Conservation (phyloP, 2,888 invertebrate genomes). For the Xestia ashworthii region DNA sequence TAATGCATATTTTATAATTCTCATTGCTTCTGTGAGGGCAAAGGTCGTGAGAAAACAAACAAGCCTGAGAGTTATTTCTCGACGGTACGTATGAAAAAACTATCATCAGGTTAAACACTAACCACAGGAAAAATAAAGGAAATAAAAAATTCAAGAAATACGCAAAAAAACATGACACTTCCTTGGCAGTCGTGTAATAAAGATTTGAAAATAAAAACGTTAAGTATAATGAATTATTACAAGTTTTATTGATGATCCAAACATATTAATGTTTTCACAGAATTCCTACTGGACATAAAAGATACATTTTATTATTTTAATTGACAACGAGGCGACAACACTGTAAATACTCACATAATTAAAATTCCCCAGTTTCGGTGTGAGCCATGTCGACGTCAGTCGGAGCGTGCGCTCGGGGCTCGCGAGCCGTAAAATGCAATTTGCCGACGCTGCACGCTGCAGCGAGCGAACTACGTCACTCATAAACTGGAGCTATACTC, state of each 20-base stretch:
- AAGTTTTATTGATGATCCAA: neutral
- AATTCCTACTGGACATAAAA: conserved; percentile 1
- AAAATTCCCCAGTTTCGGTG: conserved; percentile 42
- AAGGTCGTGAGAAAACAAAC: no score
- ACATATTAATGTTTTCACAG: neutral
- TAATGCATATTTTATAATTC: no score
- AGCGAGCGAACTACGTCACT: conserved; percentile 68
- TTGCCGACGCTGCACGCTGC: conserved; percentile 75
- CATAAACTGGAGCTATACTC: conserved; percentile 38
- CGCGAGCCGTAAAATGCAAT: conserved; percentile 83
- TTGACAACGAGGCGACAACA: conserved; percentile 25
- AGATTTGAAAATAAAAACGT: neutral
- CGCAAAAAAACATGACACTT: no score
- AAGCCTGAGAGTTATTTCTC: no score
- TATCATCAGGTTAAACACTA: no score
- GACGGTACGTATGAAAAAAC: no score
- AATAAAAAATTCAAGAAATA: no score
- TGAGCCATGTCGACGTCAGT: conserved; percentile 48
- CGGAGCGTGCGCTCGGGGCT: conserved; percentile 57
- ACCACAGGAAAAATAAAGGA: no score
- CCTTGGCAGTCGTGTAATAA: no score
- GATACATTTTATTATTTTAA: conserved; percentile 1
- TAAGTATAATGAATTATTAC: neutral
- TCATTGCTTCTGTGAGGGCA: no score
- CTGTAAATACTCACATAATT: conserved; percentile 49